These are phyloP conservation scores for Falco rusticolus DNA, from an alignment of 2,797 vertebrate genomes.

Conservation along the genomic window DNA sequence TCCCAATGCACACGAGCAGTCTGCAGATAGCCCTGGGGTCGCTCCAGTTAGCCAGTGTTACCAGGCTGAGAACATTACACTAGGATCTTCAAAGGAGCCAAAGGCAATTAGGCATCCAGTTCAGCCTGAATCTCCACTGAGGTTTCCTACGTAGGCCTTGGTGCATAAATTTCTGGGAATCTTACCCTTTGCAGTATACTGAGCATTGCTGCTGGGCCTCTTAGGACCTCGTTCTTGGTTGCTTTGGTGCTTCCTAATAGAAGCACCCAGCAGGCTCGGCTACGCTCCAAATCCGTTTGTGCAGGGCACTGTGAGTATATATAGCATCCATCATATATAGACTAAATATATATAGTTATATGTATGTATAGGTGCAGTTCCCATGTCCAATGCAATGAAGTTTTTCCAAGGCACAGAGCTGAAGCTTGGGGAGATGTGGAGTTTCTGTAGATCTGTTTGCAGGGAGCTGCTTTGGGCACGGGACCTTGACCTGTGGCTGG, in stretches of 20 bases:
- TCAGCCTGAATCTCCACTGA: not conserved
- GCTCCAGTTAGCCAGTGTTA: not conserved
- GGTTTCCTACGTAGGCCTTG: fast-evolving
- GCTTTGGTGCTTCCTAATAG: not conserved
- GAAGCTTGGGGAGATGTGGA: not conserved
- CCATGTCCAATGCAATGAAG: fast-evolving
- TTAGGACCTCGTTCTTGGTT: not conserved
- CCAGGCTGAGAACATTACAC: not conserved
- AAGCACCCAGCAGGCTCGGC: fast-evolving
- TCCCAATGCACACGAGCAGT: not conserved
- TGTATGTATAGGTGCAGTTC: fast-evolving
- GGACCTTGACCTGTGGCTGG: not conserved
- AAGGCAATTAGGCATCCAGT: not conserved
- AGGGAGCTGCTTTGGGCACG: not conserved
- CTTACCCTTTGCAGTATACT: fast-evolving
- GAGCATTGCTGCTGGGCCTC: not conserved
- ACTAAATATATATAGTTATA: too few relatives aligned
- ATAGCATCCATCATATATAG: too few relatives aligned
- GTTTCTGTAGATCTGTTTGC: not conserved
- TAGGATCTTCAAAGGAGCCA: not conserved
- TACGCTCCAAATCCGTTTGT: fast-evolving
- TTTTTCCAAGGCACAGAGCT: not conserved
- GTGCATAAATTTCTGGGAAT: not conserved
- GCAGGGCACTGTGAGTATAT: not conserved
- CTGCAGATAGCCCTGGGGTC: not conserved